Evolutionary conservation across 2,113 vertebrate species (phyloP).

Genomic region (Beaufortia kweichowensis): DNA sequence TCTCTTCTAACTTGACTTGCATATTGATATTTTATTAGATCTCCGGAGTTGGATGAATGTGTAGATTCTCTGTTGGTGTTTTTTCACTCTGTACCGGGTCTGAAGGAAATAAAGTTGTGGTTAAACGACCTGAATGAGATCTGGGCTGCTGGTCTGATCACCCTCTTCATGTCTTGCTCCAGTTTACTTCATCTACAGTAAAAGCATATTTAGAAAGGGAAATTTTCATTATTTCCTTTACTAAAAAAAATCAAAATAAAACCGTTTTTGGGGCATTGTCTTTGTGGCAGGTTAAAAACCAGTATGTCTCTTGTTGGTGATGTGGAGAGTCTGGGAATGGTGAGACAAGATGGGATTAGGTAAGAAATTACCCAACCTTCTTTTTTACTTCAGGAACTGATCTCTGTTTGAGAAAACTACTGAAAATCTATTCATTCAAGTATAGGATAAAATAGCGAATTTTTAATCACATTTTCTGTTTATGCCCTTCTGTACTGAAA

Average conservation of each 20-base stretch:
- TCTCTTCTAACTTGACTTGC: too few relatives aligned
- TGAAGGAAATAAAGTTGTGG: conserved; percentile 4
- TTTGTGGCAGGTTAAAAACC: conserved; percentile 1
- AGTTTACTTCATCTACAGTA: conserved; percentile 20
- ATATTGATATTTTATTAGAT: neutral
- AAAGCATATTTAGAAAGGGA: too few relatives aligned
- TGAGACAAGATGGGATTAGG: neutral
- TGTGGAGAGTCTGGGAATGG: conserved; percentile 23
- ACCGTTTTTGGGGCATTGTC: too few relatives aligned
- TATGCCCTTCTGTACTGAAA: too few relatives aligned
- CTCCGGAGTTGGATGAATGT: neutral
- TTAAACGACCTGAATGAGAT: neutral
- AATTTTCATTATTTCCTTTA: too few relatives aligned
- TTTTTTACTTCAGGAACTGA: too few relatives aligned
- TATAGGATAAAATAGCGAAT: too few relatives aligned
- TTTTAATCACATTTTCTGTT: too few relatives aligned
- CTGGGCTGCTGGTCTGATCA: conserved; percentile 18
- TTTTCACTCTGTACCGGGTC: conserved; percentile 8
- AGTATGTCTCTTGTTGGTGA: neutral
- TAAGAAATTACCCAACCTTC: neutral
- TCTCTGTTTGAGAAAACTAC: neutral
- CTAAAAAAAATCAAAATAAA: too few relatives aligned
- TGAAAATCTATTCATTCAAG: neutral
- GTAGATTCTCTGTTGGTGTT: neutral
- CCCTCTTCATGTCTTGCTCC: conserved; percentile 30